Conservation (phyloP, 2,797 vertebrate genomes). For the Balearica regulorum region DNA sequence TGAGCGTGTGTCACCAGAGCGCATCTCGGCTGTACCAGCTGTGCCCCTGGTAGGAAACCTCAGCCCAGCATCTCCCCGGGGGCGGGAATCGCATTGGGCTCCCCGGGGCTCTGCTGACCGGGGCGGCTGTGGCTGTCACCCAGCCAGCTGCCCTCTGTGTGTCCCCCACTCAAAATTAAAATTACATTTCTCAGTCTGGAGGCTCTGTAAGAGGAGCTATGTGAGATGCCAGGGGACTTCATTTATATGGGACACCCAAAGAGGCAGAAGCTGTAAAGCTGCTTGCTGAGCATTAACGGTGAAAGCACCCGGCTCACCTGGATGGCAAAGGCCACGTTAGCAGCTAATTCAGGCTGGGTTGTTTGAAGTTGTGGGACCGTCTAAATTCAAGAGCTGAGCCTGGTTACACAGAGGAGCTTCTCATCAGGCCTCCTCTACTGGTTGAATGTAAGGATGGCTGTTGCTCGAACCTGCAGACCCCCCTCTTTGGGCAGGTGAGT, state of each 20-base stretch:
- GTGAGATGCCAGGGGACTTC: not conserved
- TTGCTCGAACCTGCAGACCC: not conserved
- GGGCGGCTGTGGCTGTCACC: not conserved
- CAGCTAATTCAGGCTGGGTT: not conserved
- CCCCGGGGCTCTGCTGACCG: not conserved
- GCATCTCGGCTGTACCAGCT: not conserved
- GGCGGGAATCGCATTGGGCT: accelerated
- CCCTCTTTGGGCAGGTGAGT: not conserved
- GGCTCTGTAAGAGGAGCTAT: not conserved
- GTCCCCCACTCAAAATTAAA: not conserved
- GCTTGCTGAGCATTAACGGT: not conserved
- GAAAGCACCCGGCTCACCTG: not conserved
- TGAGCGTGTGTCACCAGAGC: not conserved
- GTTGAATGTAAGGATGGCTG: not conserved
- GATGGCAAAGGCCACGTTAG: not conserved
- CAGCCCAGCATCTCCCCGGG: accelerated
- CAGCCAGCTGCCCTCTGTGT: not conserved
- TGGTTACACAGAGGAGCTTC: not conserved
- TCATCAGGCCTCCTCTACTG: not conserved
- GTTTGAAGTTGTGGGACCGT: not conserved
- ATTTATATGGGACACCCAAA: not conserved
- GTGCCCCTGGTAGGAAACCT: not conserved
- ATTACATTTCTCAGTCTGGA: accelerated
- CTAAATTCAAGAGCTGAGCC: not conserved
- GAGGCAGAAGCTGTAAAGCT: not conserved